These are phyloP conservation scores for Leptarthrus brevirostris DNA, from an alignment of 2,888 invertebrate species.

Conservation along the genomic window DNA sequence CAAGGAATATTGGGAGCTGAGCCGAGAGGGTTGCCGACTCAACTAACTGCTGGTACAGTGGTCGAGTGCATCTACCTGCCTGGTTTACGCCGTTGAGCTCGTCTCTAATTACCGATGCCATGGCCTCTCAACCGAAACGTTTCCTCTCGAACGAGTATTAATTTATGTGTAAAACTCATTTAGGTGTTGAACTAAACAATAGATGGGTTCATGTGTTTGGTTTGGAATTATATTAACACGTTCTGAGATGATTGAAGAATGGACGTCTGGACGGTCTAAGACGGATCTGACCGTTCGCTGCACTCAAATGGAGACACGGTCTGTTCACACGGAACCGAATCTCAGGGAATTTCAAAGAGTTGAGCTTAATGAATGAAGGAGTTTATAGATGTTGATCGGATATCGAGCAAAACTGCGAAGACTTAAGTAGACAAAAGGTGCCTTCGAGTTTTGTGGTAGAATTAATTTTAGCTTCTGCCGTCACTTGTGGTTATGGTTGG, in stretches of 20 bases:
- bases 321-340: constrained; percentile 49
- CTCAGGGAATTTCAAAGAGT: background rate
- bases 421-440: constrained; percentile 11
- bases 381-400: constrained; percentile 27
- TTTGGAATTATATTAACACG: constrained; percentile 53
- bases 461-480: constrained; percentile 15
- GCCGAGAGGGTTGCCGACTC: no score
- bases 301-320: constrained; percentile 51
- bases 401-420: background rate
- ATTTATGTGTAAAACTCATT: constrained; percentile 55
- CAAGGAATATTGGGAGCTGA: constrained; percentile 29
- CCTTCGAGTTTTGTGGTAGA: constrained; percentile 1
- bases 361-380: constrained; percentile 38
- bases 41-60: background rate
- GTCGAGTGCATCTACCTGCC: constrained; percentile 39
- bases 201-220: constrained; percentile 52
- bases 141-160: constrained; percentile 55
- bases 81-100: constrained; percentile 1
- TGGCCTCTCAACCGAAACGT: constrained; percentile 53
- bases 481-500: constrained; percentile 24
- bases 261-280: background rate
- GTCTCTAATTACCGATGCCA: constrained; percentile 53
- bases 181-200: constrained; percentile 55
- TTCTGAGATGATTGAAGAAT: constrained; percentile 48
- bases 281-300: constrained; percentile 38